Base-by-base conservation (phyloP, 2,797 vertebrate species). In the Gymnoscopelus microlampas region DNA sequence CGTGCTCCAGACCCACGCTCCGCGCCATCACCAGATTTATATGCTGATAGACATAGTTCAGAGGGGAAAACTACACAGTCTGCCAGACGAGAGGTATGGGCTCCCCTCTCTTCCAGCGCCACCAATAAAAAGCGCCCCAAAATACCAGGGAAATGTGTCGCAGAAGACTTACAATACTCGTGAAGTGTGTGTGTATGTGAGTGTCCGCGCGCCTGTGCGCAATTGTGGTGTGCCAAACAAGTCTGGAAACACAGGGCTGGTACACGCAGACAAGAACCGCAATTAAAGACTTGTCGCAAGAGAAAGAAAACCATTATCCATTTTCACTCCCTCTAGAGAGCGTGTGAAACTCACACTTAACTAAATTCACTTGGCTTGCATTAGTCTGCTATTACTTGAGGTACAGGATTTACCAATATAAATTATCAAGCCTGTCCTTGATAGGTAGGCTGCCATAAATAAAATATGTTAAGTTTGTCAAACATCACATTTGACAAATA, bases 21-120 rank as follows among this genome's bases (percentile, higher is more conserved):
- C 70, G 73, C 84, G 80, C 81, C 76, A 71, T 66, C 58, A 64
- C 53, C 84, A 88, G 82, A 89, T 90, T 82, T 79, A 78, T 69
- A 78, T 71, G 69, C 82, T 83, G 89, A 91, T 88, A 90, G 83
- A 88, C 76, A 65, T 70, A 78, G 79, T 84, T 86, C 73, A 84
- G 70, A 47, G 50, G 71, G 67, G 50, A 13, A 86, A 84, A 81
- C 81, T 82, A 71, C 75, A 83, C 79, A 82, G 86, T 84, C 80
- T 80, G 81, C 74, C 81, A 85, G 87, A 83, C 77, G 73, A 79
- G 80, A 78, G 66, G 68, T 63, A 85, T 74, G 53, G 63, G 35
- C 67, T 4, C 35, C 68, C 68, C 74, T 73, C 54, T 77, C 76
- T 57, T 15, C 50, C 50, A 15, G 50, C 50, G 12, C 70, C 68